These are phyloP conservation scores for Acestrorhynchus altus DNA, from an alignment of 2,797 vertebrate genomes.

Conservation along the genomic window DNA sequence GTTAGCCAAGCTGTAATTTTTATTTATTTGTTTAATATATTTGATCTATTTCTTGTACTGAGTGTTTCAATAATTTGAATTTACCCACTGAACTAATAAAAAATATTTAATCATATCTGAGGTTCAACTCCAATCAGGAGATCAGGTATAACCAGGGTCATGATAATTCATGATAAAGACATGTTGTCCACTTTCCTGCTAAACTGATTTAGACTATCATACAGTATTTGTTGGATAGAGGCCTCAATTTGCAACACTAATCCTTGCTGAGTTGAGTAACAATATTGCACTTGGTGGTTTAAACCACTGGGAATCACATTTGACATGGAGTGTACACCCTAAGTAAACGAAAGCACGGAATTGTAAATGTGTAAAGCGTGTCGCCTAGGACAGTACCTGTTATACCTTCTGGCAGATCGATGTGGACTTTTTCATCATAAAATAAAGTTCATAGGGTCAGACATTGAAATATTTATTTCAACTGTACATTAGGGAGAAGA, in stretches of 20 bases:
- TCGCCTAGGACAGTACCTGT: neutral
- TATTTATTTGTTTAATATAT: no score
- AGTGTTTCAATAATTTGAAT: no score
- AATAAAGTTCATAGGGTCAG: neutral
- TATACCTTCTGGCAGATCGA: neutral
- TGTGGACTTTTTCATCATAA: neutral
- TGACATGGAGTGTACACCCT: neutral
- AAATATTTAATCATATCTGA: no score
- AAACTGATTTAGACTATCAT: neutral
- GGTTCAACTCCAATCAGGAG: constrained; percentile 28
- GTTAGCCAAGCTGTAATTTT: no score
- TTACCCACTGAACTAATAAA: no score
- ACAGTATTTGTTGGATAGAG: no score
- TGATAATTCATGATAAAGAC: no score
- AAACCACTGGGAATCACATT: neutral
- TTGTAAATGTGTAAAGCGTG: neutral
- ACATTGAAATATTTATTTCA: neutral
- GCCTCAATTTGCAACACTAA: no score
- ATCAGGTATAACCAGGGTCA: constrained; percentile 9
- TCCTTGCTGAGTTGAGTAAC: no score
- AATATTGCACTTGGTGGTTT: neutral
- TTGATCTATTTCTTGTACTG: no score
- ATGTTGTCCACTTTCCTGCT: neutral
- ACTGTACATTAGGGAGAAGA: neutral
- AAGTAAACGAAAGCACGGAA: neutral